Conservation (phyloP, 2,797 vertebrate genomes). For the Gorsachius magnificus region DNA sequence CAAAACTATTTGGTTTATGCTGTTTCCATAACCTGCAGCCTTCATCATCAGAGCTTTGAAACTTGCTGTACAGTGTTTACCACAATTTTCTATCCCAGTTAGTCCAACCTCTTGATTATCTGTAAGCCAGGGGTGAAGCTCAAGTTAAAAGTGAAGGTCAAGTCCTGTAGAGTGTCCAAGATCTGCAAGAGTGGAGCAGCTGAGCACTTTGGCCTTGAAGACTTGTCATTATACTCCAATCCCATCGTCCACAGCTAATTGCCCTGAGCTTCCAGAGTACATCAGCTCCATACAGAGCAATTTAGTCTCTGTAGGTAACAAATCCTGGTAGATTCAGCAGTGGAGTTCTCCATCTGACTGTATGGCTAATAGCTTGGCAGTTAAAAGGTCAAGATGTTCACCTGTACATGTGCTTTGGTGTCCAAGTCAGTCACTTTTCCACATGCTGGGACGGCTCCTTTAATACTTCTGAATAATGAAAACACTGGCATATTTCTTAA, state of each 20-base stretch:
- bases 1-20: background rate
- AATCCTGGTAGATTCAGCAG: background rate
- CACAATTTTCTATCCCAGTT: background rate
- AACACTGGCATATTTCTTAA: background rate
- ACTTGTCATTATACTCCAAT: background rate
- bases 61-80: background rate
- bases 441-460: background rate
- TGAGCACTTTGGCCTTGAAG: background rate
- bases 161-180: background rate
- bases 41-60: background rate
- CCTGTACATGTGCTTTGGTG: background rate
- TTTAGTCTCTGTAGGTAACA: background rate
- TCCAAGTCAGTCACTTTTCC: background rate
- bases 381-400: conserved; percentile 26
- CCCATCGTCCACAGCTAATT: background rate
- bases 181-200: background rate
- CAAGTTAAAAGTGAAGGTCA: background rate
- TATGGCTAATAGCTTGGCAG: background rate
- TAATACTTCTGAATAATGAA: background rate
- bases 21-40: background rate
- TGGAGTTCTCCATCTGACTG: background rate
- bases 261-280: background rate
- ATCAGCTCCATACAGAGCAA: background rate
- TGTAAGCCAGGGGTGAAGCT: background rate
- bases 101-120: background rate